A percentile compares a stretch with the other conserved stretches of the same genome.
phyloP scores from a whole-genome alignment of 92 coral and sea anemone species.

The Heliopora coerulea region DNA sequence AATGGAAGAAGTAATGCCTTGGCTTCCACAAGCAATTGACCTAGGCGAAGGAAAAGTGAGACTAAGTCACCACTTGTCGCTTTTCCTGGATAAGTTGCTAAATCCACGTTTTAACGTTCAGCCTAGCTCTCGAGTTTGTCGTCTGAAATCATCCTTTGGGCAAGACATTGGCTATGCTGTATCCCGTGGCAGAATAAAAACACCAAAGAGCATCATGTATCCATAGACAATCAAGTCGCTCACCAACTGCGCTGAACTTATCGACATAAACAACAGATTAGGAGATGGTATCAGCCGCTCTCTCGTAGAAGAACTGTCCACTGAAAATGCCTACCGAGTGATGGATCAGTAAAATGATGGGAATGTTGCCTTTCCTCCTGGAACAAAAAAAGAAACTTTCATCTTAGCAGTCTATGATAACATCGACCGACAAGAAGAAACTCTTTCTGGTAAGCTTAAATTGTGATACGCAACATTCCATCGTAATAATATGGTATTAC shows the following conservation, averaged over 20 bases:
- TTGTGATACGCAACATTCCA: slow-evolving; percentile 19
- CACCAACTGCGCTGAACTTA: slow-evolving; percentile 59
- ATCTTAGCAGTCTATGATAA: slow-evolving; percentile 62
- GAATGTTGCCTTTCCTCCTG: slow-evolving; percentile 49
- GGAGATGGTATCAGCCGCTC: slow-evolving; percentile 57
- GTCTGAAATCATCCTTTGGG: slow-evolving; percentile 54
- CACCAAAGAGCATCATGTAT: slow-evolving; percentile 62
- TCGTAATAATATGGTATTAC: slow-evolving; percentile 10
- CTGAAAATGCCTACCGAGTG: slow-evolving; percentile 52
- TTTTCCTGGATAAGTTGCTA: slow-evolving; percentile 41
- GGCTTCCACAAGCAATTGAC: too few relatives aligned
- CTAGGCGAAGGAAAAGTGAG: slow-evolving; percentile 35
- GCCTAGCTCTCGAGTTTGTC: slow-evolving; percentile 38
- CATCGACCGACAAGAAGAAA: slow-evolving; percentile 60
- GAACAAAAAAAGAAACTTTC: slow-evolving; percentile 40
- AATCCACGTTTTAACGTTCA: slow-evolving; percentile 22
- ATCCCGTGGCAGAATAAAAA: too few relatives aligned
- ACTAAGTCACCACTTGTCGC: slow-evolving; percentile 30
- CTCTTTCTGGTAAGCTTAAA: slow-evolving; percentile 60
- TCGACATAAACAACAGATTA: slow-evolving; percentile 57
- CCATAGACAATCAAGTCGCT: slow-evolving; percentile 60
- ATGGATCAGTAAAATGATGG: slow-evolving; percentile 46
- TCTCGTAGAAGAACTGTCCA: slow-evolving; percentile 58
- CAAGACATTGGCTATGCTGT: slow-evolving; percentile 51
- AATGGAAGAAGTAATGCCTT: slow-evolving; percentile 35